Evolutionary conservation across 2,888 invertebrate genomes (phyloP), one percentile per base, ranked within the genome.

Genomic region (Melieria crassipennis): DNA sequence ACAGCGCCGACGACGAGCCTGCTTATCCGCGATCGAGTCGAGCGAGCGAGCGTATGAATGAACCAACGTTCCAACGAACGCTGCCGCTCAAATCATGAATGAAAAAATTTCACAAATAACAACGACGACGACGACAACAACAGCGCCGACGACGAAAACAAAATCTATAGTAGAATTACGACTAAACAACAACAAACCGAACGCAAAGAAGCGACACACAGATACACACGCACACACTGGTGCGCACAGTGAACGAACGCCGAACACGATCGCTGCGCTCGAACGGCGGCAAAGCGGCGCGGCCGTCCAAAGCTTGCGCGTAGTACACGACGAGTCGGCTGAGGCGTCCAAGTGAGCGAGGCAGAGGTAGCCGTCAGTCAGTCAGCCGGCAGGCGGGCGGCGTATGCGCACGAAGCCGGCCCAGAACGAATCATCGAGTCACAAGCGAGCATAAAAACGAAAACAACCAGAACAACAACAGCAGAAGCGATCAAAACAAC

Each of bases 61-160:
- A n/a, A 52, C 52, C 52, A 13, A 52, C 11, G 47, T 13, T 13
- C 47, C 6, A 46, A n/a, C 62, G 55, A 52, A 52, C 43, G 69
- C 45, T 50, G 56, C 61, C 61, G 62, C 57, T 46, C 58, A 70
- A 73, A 64, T 63, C 64, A 70, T 66, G 70, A 65, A 70, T 69
- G 63, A 73, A 73, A 73, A 73, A 66, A 69, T 58, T 69, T 63
- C 66, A 65, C 45, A 6, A 58, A 67, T 7, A 46, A 7, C 45
- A 52, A 11, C 7, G 11, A 9, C 9, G 46, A 56, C 16, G 57
- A 52, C n/a, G 48, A n/a, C 67, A 47, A n/a, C 50, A 60, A 42
- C 50, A 67, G 56, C 43, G 43, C 7, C 45, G 60, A 50, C 5
- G 50, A 61, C 16, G 30, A 30, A 30, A 30, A 30, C 30, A 30